phyloP scores from a whole-genome alignment of 1,140 invertebrate genomes.

The Rhyzopertha dominica region DNA sequence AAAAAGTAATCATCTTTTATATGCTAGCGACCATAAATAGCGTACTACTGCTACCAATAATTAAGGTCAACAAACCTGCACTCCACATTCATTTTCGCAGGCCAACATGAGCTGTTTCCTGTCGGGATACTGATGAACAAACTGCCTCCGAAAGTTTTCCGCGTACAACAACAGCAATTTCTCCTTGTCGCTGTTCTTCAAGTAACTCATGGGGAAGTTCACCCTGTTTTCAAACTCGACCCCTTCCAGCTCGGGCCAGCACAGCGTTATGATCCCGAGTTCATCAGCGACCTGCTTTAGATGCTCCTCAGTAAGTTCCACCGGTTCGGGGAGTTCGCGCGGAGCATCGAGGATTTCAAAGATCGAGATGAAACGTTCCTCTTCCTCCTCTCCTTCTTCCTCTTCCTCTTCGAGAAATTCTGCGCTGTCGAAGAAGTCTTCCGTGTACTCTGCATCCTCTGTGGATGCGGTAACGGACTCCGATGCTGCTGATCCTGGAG shows the following conservation, averaged over 20 bases:
- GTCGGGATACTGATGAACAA: conserved; percentile 58
- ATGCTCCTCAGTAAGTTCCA: conserved; percentile 38
- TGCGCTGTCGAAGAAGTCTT: too few species aligned
- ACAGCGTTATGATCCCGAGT: conserved; percentile 50
- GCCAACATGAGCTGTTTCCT: conserved; percentile 70
- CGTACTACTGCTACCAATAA: too few species aligned
- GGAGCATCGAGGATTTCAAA: conserved; percentile 36
- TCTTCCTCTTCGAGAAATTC: too few species aligned
- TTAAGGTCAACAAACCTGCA: too few species aligned
- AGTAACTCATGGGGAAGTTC: conserved; percentile 66
- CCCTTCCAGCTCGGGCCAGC: conserved; percentile 50
- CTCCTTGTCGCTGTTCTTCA: conserved; percentile 70
- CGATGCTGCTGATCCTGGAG: too few species aligned
- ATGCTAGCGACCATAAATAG: too few species aligned
- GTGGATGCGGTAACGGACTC: too few species aligned
- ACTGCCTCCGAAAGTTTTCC: conserved; percentile 81
- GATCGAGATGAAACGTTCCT: conserved; percentile 29
- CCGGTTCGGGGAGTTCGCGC: conserved; percentile 28
- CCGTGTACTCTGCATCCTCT: too few species aligned
- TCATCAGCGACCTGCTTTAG: conserved; percentile 46
- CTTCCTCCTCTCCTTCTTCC: conserved; percentile 28
- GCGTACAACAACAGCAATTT: conserved; percentile 67
- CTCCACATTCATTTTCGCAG: conserved; percentile 74
- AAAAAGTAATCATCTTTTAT: too few species aligned
- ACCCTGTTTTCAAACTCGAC: conserved; percentile 50